Conservation (phyloP, 2,888 invertebrate genomes). For the Caenorhabditis japonica region DNA sequence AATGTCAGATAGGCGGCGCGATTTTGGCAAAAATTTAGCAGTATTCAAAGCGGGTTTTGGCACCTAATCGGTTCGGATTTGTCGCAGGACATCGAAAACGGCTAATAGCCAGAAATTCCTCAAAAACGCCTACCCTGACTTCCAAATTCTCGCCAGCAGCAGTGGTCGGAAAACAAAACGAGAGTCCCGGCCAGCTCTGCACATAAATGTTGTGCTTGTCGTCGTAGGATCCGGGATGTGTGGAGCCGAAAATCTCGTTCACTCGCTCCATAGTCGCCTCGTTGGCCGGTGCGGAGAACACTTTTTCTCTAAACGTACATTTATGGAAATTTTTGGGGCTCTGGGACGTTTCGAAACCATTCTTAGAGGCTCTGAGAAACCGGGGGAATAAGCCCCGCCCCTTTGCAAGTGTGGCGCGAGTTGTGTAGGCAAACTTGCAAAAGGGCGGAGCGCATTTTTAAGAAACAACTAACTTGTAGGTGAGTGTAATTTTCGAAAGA, state of each 20-base stretch:
- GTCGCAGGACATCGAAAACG: too few relatives aligned
- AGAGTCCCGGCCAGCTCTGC: conserved; percentile 94
- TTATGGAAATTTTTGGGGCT: conserved; percentile 83
- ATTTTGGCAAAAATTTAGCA: too few relatives aligned
- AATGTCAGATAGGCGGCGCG: too few relatives aligned
- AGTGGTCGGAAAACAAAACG: conserved; percentile 96
- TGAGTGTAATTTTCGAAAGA: conserved; percentile 95
- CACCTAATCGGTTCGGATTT: too few relatives aligned
- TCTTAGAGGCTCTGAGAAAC: too few relatives aligned
- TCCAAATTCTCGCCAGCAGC: conserved; percentile 81
- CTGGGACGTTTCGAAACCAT: too few relatives aligned
- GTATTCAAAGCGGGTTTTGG: too few relatives aligned
- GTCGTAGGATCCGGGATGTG: conserved; percentile 97
- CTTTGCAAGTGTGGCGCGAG: too few relatives aligned
- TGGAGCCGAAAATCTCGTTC: conserved; percentile 98
- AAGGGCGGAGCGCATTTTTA: too few relatives aligned
- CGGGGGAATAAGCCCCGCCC: too few relatives aligned
- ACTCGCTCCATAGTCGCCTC: conserved; percentile 97
- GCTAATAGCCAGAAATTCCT: too few relatives aligned
- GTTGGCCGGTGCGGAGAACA: conserved; percentile 87
- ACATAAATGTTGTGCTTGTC: conserved; percentile 94
- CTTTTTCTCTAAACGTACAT: conserved; percentile 65
- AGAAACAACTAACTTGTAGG: conserved; percentile 85
- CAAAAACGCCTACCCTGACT: conserved; percentile 74
- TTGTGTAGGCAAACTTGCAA: neutral